A percentile compares a stretch with the other conserved stretches of the same genome.
phyloP scores from a whole-genome alignment of 2,888 invertebrate genomes.

The Leucophenga maculata region DNA sequence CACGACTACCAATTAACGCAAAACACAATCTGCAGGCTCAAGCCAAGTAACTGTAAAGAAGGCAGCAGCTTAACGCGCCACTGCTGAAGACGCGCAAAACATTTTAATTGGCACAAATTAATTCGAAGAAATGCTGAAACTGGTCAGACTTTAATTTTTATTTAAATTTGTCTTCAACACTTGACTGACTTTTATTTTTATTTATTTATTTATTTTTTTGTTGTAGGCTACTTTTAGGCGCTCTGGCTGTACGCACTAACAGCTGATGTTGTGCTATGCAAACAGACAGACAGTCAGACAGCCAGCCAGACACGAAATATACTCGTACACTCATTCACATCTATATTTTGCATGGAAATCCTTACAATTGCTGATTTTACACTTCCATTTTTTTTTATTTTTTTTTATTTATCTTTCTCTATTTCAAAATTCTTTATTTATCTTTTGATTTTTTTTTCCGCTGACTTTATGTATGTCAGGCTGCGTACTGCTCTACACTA shows the following conservation, averaged over 20 bases:
- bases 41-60: neutral
- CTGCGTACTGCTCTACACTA: neutral
- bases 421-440: conserved; percentile 1
- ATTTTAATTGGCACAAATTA: neutral
- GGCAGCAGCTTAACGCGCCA: neutral
- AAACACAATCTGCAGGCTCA: neutral
- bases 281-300: no score
- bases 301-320: neutral
- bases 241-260: neutral
- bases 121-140: no score
- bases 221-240: neutral
- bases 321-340: neutral
- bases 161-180: neutral
- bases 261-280: neutral
- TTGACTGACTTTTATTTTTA: neutral
- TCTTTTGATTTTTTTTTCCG: neutral
- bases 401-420: neutral
- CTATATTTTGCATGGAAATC: neutral
- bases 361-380: neutral
- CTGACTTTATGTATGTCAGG: conserved; percentile 12
- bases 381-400: neutral
- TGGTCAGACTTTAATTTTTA: no score
- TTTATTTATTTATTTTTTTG: neutral
- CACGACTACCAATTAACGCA: conserved; percentile 22
- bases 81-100: neutral